phyloP scores from a whole-genome alignment of 1,140 invertebrate genomes.

The Pseudomyrmex flavicornis region DNA sequence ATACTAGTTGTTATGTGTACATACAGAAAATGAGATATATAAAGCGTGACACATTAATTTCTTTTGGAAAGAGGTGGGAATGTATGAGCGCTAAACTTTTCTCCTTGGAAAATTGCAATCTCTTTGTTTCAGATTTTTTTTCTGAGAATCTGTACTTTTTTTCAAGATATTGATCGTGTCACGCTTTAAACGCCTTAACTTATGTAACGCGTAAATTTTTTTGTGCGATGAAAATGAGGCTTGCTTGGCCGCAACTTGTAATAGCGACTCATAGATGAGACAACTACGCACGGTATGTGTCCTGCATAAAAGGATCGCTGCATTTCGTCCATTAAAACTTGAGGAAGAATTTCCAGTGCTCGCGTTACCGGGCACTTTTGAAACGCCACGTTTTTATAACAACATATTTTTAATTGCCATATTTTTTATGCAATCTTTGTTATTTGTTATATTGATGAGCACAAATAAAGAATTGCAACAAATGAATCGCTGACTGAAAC shows the following conservation, averaged over 20 bases:
- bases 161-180: conserved; percentile 1
- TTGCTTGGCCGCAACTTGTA: conserved; percentile 70
- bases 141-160: background rate
- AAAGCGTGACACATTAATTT: conserved; percentile 10
- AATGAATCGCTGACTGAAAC: background rate
- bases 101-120: background rate
- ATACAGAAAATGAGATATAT: background rate
- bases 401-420: conserved; percentile 60
- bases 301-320: conserved; percentile 42
- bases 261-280: conserved; percentile 47
- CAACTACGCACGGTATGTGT: conserved; percentile 47
- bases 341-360: conserved; percentile 38
- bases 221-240: conserved; percentile 21
- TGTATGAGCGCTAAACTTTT: background rate
- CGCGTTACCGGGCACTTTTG: background rate
- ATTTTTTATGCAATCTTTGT: conserved; percentile 72
- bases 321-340: conserved; percentile 70
- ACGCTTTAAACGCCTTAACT: background rate
- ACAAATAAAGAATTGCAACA: conserved; percentile 58
- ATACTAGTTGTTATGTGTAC: background rate
- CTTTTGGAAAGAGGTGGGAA: conserved; percentile 24
- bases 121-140: background rate
- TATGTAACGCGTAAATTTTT: background rate
- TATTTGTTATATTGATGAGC: conserved; percentile 67
- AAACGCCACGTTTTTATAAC: conserved; percentile 59